A percentile compares a stretch with the other conserved stretches of the same genome.
Conservation (phyloP, 2,797 vertebrate genomes). For the Pseudomugil gertrudae region DNA sequence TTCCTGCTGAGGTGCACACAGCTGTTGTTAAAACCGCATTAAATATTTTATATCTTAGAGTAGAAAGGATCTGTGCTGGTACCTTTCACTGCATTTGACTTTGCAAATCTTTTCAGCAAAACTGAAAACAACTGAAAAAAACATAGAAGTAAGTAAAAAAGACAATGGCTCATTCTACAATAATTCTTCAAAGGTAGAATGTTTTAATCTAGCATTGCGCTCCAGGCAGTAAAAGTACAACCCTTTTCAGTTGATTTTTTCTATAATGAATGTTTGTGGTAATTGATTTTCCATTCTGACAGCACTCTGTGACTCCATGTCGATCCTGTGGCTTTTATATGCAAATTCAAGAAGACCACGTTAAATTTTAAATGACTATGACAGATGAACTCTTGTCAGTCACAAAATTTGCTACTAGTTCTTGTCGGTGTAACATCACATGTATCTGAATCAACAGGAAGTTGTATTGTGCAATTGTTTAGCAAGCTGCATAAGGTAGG, state of each 20-base stretch:
- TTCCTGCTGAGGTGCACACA: slow-evolving; percentile 52
- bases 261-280: slow-evolving; percentile 57
- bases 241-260: slow-evolving; percentile 41
- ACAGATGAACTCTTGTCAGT: slow-evolving; percentile 16
- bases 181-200: slow-evolving; percentile 4
- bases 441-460: slow-evolving; percentile 58
- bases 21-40: slow-evolving; percentile 54
- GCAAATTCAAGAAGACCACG: slow-evolving; percentile 55
- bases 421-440: slow-evolving; percentile 38
- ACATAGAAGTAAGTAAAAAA: slow-evolving; percentile 45
- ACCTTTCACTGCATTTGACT: slow-evolving; percentile 48
- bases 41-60: slow-evolving; percentile 66
- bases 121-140: slow-evolving; percentile 33
- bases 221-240: slow-evolving; percentile 35
- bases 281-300: slow-evolving; percentile 69
- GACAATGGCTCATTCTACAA: slow-evolving; percentile 22
- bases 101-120: slow-evolving; percentile 39
- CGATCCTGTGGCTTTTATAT: slow-evolving; percentile 61
- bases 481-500: slow-evolving; percentile 43
- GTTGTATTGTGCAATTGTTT: slow-evolving; percentile 49
- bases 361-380: slow-evolving; percentile 37
- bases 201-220: slow-evolving; percentile 35
- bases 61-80: slow-evolving; percentile 61
- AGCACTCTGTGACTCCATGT: slow-evolving; percentile 46
- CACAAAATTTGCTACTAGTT: slow-evolving; percentile 40